Evolutionary conservation across 2,797 vertebrate species (phyloP).

Genomic region (Onychomys leucogaster): DNA sequence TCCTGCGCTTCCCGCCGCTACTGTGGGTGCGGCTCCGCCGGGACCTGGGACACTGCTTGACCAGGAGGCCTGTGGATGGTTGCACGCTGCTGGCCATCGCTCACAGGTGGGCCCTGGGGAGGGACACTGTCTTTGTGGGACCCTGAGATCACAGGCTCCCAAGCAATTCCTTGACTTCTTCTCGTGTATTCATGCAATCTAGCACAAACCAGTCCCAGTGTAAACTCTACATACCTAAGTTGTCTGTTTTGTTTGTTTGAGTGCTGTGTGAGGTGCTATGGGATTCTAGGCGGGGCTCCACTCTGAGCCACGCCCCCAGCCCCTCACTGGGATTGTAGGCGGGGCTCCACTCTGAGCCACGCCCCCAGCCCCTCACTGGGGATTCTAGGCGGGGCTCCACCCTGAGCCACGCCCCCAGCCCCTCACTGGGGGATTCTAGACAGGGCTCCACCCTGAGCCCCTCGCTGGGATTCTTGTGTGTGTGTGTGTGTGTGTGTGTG

Average conservation of each 20-base stretch:
- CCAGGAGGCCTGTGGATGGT: conserved; percentile 86
- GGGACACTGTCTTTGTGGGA: background rate
- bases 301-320: background rate
- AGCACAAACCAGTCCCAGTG: background rate
- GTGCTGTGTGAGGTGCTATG: background rate
- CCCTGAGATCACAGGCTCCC: background rate
- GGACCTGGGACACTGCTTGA: conserved; percentile 88
- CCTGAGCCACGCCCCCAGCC: background rate
- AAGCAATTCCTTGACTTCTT: background rate
- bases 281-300: background rate
- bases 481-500: background rate
- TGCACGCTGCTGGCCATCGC: conserved; percentile 85
- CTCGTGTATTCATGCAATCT: background rate
- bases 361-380: no score
- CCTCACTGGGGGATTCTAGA: no score
- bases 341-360: no score
- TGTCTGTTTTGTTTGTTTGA: background rate
- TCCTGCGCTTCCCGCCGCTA: conserved; percentile 90
- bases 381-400: no score
- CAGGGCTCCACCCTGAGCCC: no score
- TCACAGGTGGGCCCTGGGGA: conserved; percentile 84
- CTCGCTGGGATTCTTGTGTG: no score
- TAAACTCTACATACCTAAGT: no score
- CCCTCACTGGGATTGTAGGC: no score
- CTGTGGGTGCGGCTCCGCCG: conserved; percentile 89